Percentiles rank a stretch among this genome's conserved stretches.
Evolutionary conservation across 2,113 vertebrate species (phyloP).

Genomic region (Bubalus kerabau): DNA sequence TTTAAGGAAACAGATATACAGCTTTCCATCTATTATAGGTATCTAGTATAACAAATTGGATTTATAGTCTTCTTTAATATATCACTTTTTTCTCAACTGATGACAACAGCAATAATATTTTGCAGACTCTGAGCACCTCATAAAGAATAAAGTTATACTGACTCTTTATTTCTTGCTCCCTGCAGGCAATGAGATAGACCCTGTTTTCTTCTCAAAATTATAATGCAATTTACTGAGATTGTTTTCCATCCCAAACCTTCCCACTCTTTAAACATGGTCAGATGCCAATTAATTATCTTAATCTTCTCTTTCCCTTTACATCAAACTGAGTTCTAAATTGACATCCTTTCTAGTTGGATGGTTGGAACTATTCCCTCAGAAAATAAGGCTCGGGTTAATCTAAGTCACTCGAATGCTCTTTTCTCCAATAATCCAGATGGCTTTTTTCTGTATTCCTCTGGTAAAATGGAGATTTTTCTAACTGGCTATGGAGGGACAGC

Average conservation of each 20-base stretch:
- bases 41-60: constrained; percentile 31
- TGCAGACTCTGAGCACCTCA: constrained; percentile 46
- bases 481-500: constrained; percentile 39
- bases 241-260: constrained; percentile 58
- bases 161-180: constrained; percentile 58
- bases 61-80: constrained; percentile 39
- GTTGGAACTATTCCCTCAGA: constrained; percentile 55
- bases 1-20: background rate
- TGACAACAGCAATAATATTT: constrained; percentile 52
- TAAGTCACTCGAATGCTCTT: constrained; percentile 61
- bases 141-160: constrained; percentile 50
- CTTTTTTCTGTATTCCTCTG: constrained; percentile 55
- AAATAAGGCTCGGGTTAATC: constrained; percentile 59
- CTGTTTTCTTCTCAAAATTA: constrained; percentile 64
- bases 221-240: constrained; percentile 65
- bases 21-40: background rate
- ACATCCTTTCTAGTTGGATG: constrained; percentile 61
- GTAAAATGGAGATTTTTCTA: constrained; percentile 47
- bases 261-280: constrained; percentile 66
- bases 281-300: constrained; percentile 73
- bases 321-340: constrained; percentile 70
- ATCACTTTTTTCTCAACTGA: constrained; percentile 22
- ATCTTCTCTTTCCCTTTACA: constrained; percentile 56
- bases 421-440: constrained; percentile 62
- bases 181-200: constrained; percentile 53